These are phyloP conservation scores for Eulimnadia texana DNA, from an alignment of 1,140 invertebrate species.

Conservation along the genomic window DNA sequence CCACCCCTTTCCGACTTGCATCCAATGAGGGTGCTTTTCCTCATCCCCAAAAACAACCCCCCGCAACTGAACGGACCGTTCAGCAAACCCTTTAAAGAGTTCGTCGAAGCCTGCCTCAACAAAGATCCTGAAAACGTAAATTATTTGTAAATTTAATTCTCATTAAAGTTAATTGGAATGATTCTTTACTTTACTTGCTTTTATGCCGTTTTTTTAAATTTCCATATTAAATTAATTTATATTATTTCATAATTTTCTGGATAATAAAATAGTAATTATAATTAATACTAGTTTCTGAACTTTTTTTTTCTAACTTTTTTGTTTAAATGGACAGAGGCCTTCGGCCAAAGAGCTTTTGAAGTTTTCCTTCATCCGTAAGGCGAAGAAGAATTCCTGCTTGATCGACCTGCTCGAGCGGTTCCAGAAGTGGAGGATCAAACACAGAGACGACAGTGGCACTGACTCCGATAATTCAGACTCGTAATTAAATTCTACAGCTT, in stretches of 20 bases:
- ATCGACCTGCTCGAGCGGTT: constrained; percentile 90
- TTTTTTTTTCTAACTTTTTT: too few relatives aligned
- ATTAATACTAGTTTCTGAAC: too few relatives aligned
- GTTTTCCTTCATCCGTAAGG: constrained; percentile 86
- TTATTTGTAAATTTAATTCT: background rate
- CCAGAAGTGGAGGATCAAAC: constrained; percentile 86
- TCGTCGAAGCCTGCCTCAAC: constrained; percentile 96
- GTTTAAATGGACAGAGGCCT: constrained; percentile 50
- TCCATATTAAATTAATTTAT: too few relatives aligned
- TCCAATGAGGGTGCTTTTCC: constrained; percentile 96
- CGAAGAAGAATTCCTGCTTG: constrained; percentile 89
- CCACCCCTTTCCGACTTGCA: constrained; percentile 97
- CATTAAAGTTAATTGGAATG: constrained; percentile 3
- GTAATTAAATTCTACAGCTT: constrained; percentile 43
- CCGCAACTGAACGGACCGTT: constrained; percentile 94
- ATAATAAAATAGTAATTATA: too few relatives aligned
- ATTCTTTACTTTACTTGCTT: background rate
- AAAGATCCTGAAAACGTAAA: constrained; percentile 97
- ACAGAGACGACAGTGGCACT: constrained; percentile 81
- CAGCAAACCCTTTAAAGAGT: constrained; percentile 95
- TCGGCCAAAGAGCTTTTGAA: constrained; percentile 88
- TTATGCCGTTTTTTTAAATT: too few relatives aligned
- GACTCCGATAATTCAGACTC: constrained; percentile 91
- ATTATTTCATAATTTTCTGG: too few relatives aligned
- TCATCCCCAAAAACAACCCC: constrained; percentile 99